Base-by-base conservation (phyloP, 2,113 vertebrate species). In the Hippopotamus amphibius region DNA sequence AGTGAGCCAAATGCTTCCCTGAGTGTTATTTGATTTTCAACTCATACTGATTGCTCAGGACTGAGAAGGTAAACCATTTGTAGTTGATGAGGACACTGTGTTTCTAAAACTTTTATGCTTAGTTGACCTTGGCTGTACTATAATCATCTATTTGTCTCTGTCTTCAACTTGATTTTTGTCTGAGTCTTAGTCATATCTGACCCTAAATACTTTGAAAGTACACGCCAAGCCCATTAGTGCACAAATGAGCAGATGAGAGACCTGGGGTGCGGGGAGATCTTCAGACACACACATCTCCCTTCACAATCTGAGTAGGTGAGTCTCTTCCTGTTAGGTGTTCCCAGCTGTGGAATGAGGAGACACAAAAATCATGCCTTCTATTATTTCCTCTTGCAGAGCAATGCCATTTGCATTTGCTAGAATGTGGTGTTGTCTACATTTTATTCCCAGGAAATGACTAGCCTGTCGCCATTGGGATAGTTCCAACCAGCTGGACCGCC, bases 241-340 rank as follows among this genome's bases (percentile, higher is more conserved):
- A 46, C 13, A 22, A 21, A 6, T 26, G 48, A 53, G 4, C 24
- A 28, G 21, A 13, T 9, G 65, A n/a, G 46, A 83, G 19, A 13
- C 4, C 2, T 0, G 12, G 5, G 4, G 7, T 37, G 4, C 6
- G 5, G 48, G 22, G 3, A 53, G 5, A 55, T 46, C 19, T 61
- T 76, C 30, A 21, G 11, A 30, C 9, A 9, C 41, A 53, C 1
- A 37, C 5, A 1, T 74, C 33, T 72, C 57, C 28, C 28, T 77
- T 30, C 8, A 65, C 2, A 1, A 11, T 10, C 16, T 95, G 30
- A 7, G 10, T 30, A 46, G 28, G 0, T 0, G 8, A 69, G 17
- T 53, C 5, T 43, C 21, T 33, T 55, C 19, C 4, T 46, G 7
- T 76, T 59, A 59, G 12, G 6, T 43, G 19, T 79, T 77, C n/a